Base-by-base conservation (phyloP, 2,888 invertebrate species). In the Phymatocera aterrima region DNA sequence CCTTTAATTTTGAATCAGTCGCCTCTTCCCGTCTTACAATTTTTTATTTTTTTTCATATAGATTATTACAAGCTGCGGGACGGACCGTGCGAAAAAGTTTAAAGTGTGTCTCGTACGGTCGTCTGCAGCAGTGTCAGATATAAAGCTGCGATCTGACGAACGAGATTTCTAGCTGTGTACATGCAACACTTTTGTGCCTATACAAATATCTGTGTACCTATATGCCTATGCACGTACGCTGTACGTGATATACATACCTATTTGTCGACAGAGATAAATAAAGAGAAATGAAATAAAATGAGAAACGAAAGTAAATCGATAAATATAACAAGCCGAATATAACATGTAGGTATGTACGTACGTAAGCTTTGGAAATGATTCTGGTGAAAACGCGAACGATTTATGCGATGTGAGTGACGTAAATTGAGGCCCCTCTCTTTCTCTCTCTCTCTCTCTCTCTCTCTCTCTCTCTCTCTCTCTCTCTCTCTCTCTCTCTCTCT, bases 61-160 rank as follows among this genome's bases (percentile, higher is more conserved):
- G 88, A 86, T 87, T 89, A 85, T 79, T 89, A 89, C 82, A 89
- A 88, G 84, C 80, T 89, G 18, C 83, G 82, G 43, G 85, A 89
- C n/a, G 89, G 88, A 3, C 77, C 82, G 24, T 88, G 88, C 77
- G 1, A 31, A 51, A 51, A 51, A 3, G 1, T 3, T 15, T 70
- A 70, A 28, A 46, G 10, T 31, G 24, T 37, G 0, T 37, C 8
- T 37, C 10, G 5, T 37, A 12, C 24, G 12, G 15, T n/a, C n/a
- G n/a, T n/a, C n/a, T n/a, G n/a, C n/a, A n/a, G n/a, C n/a, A n/a
- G n/a, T n/a, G n/a, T n/a, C 60, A 6, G 31, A 10, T 40, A 40
- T 40, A 40, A 51, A 46, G 6, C 18, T 21, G 51, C 18, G 51
- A 51, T n/a, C n/a, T n/a, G n/a, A n/a, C n/a, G n/a, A n/a, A n/a